Evolutionary conservation across 2,113 vertebrate species (phyloP).

Genomic region (Ptilonorhynchus violaceus): DNA sequence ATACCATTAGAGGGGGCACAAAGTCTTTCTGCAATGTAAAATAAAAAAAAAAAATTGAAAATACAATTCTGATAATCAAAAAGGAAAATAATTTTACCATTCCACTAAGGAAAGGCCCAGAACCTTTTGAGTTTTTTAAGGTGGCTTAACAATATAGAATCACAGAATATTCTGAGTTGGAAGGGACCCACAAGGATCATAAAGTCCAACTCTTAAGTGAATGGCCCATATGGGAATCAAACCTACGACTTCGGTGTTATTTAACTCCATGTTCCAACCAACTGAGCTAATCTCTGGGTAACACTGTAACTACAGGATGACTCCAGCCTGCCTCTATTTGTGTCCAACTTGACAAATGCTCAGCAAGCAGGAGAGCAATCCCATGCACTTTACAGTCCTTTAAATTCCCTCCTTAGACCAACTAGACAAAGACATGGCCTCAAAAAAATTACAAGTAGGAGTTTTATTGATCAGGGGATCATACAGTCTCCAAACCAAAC

Average conservation of each 20-base stretch:
- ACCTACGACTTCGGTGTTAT: rapidly evolving
- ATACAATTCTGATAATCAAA: neutral
- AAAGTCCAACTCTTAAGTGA: neutral
- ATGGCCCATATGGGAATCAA: neutral
- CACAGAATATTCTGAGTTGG: neutral
- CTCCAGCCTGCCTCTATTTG: neutral
- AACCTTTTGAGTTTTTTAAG: neutral
- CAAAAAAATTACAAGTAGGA: neutral
- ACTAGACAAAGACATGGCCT: neutral
- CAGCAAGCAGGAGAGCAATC: neutral
- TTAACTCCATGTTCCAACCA: neutral
- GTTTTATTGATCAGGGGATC: neutral
- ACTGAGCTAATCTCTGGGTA: neutral
- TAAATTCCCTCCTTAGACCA: neutral
- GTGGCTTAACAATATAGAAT: neutral
- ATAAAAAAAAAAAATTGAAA: neutral
- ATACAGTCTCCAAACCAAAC: neutral
- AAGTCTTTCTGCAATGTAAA: neutral
- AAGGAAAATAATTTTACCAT: neutral
- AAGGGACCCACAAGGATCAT: neutral
- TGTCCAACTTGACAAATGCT: neutral
- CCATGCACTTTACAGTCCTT: neutral
- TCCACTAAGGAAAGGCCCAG: neutral
- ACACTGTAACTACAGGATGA: neutral
- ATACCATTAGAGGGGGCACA: conserved; percentile 59